Base-by-base conservation (phyloP, 2,113 vertebrate genomes). In the Oenanthe oenanthe region DNA sequence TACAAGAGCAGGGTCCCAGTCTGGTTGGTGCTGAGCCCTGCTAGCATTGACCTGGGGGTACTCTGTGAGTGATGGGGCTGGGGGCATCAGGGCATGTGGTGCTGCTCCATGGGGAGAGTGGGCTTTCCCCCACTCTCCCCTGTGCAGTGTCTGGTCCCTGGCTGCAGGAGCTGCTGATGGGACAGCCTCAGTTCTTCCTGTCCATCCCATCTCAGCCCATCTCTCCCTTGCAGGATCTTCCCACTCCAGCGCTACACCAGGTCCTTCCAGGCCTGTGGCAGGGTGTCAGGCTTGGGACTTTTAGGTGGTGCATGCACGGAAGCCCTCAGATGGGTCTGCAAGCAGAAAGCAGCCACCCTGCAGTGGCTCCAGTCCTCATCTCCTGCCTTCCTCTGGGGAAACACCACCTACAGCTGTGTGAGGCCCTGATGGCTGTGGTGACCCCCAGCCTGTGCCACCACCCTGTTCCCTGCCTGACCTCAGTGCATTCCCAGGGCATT, bases 341-440 rank as follows among this genome's bases (percentile, higher is more conserved):
- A 70, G 77, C 66, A 85, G 62, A 78, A 21, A 0, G 84, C 93
- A 50, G 29, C 74, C n/a, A 68, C 89, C 3, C 32, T 95, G 66
- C 80, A 87, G 54, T 95, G 89, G 86, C 66, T 95, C 17, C 45
- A 1, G 7, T 85, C 80, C 45, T 77, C 54, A 0, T 18, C 80
- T 7, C 80, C 94, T 0, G 2, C 91, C 29, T 81, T 97, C 22
- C 50, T 89, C 45, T 95, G 91, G 96, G 45, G 89, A 48, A 95
- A 92, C 71, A 94, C 77, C 86, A 95, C 95, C 66, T 96, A 96
- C 58, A 72, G 26, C 77, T 96, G 87, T 25, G 50, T 51, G 24
- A 66, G 45, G 12, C 66, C 42, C 10, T 89, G 50, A 58, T 42
- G 61, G 42, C 47, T 1, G 0, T 9, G 26, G 26, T 6, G 34